These are phyloP conservation scores for Mizuhopecten yessoensis DNA, from an alignment of 1,140 invertebrate genomes.

Conservation along the genomic window DNA sequence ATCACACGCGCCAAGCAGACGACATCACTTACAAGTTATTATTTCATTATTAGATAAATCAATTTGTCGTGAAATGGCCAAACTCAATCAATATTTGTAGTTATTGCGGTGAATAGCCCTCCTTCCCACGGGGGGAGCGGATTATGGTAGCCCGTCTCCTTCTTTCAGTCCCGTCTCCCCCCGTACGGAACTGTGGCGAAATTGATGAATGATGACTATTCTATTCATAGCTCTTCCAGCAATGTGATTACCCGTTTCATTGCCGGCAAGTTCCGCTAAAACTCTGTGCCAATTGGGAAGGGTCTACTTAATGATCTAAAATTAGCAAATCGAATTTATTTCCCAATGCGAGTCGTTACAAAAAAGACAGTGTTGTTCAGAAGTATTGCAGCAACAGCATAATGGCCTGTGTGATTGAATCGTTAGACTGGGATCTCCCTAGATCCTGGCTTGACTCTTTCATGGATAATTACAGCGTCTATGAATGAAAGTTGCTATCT, in stretches of 20 bases:
- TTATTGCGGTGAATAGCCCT: background rate
- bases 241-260: constrained; percentile 38
- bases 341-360: background rate
- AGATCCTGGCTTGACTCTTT: background rate
- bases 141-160: background rate
- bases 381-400: constrained; percentile 4
- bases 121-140: background rate
- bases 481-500: background rate
- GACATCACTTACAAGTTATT: constrained; percentile 34
- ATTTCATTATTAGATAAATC: constrained; percentile 36
- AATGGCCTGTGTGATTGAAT: background rate
- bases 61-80: constrained; percentile 33
- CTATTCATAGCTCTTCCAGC: constrained; percentile 8
- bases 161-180: background rate
- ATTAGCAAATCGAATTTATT: constrained; percentile 32
- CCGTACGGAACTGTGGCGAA: background rate
- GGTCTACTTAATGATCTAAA: constrained; percentile 30
- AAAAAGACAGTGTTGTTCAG: constrained; percentile 1
- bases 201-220: constrained; percentile 14
- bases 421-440: background rate
- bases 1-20: background rate
- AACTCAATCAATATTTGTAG: constrained; percentile 39
- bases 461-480: background rate
- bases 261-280: constrained; percentile 7
- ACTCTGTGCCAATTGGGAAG: constrained; percentile 18